Conservation (phyloP, 2,888 invertebrate genomes). For the Drosophila phalerata region DNA sequence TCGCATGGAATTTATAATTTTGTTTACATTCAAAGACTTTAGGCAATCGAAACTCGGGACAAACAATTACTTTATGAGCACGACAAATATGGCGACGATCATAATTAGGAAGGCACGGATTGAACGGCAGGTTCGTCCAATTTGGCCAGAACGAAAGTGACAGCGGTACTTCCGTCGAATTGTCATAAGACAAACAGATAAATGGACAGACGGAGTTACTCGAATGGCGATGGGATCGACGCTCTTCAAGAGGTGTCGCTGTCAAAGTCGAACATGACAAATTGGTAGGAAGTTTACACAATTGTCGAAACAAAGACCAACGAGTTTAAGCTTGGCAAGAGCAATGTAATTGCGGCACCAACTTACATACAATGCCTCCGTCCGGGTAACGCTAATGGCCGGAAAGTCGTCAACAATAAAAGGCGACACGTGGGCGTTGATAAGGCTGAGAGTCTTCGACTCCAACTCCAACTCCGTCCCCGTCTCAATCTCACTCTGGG, state of each 20-base stretch:
- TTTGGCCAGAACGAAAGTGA: constrained; percentile 69
- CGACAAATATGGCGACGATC: constrained; percentile 54
- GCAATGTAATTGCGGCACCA: constrained; percentile 62
- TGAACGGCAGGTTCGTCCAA: constrained; percentile 4
- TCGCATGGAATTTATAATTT: constrained; percentile 63
- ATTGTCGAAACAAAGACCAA: constrained; percentile 34
- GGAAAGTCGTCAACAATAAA: constrained; percentile 71
- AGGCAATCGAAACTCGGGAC: constrained; percentile 30
- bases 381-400: constrained; percentile 71
- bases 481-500: constrained; percentile 21
- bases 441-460: constrained; percentile 43
- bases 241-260: constrained; percentile 39
- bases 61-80: constrained; percentile 67
- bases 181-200: constrained; percentile 23
- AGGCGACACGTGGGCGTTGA: constrained; percentile 78
- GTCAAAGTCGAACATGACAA: constrained; percentile 52
- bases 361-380: constrained; percentile 36
- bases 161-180: constrained; percentile 65
- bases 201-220: constrained; percentile 11
- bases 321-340: background rate
- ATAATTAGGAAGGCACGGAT: constrained; percentile 44
- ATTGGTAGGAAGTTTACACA: constrained; percentile 64
- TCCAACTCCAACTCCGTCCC: no score
- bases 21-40: constrained; percentile 38
- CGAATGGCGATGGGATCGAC: constrained; percentile 19